A percentile compares a stretch with the other conserved stretches of the same genome.
These are phyloP conservation scores for Megaceryle maxima DNA, from an alignment of 2,113 vertebrate genomes.

Conservation along the genomic window DNA sequence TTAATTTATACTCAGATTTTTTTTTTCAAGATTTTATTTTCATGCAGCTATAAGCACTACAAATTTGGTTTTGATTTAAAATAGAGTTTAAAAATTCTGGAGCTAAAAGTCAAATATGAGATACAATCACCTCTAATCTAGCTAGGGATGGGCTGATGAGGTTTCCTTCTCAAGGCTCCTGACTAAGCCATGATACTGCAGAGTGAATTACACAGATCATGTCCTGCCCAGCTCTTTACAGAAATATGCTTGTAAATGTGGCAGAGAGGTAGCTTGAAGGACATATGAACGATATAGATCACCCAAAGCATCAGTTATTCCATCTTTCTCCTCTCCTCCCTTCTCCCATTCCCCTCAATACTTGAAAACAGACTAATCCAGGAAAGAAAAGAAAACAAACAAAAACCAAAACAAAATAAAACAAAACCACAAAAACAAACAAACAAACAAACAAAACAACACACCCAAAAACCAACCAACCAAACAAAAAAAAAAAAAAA, in stretches of 20 bases:
- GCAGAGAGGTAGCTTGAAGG: background rate
- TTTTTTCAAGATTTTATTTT: background rate
- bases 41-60: background rate
- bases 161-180: slow-evolving; percentile 27
- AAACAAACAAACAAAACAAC: no score
- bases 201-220: background rate
- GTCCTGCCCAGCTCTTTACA: background rate
- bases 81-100: background rate
- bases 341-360: background rate
- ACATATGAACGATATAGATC: background rate
- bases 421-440: no score
- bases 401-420: background rate
- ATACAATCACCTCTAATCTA: background rate
- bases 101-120: background rate
- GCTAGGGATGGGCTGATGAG: background rate
- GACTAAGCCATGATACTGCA: background rate
- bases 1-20: background rate
- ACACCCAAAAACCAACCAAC: no score
- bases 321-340: background rate
- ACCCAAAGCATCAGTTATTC: background rate
- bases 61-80: background rate
- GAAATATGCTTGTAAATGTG: background rate
- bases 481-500: background rate
- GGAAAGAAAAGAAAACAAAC: background rate
- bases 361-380: background rate